These are phyloP conservation scores for Eurytemora carolleeae DNA, from an alignment of 1,140 invertebrate genomes.

Conservation along the genomic window DNA sequence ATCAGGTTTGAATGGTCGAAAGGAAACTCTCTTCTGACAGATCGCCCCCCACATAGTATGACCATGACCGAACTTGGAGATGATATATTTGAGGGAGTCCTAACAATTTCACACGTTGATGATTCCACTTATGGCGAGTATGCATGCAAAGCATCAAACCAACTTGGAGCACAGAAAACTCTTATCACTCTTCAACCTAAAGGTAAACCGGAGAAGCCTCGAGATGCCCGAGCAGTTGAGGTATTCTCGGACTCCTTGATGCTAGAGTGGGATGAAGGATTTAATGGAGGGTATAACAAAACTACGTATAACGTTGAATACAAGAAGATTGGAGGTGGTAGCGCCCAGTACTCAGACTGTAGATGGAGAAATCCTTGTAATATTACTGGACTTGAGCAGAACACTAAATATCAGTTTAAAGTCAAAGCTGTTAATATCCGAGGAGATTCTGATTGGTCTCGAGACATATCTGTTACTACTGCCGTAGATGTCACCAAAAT, in stretches of 20 bases:
- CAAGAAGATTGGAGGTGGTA: constrained; percentile 35
- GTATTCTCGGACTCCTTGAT: constrained; percentile 43
- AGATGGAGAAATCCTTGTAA: constrained; percentile 64
- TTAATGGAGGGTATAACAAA: constrained; percentile 61
- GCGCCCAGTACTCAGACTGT: constrained; percentile 55
- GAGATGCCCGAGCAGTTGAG: constrained; percentile 32
- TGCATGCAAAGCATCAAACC: constrained; percentile 58
- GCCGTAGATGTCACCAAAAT: constrained; percentile 51
- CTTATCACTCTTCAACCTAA: constrained; percentile 58
- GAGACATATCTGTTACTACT: constrained; percentile 51
- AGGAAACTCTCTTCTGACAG: constrained; percentile 45
- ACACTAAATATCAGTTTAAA: constrained; percentile 31
- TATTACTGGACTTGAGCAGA: constrained; percentile 55
- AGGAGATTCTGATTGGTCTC: constrained; percentile 59
- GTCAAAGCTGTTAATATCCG: constrained; percentile 66
- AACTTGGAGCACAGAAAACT: constrained; percentile 43
- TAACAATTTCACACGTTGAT: constrained; percentile 48
- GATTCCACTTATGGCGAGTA: constrained; percentile 71
- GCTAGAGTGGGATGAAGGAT: constrained; percentile 61
- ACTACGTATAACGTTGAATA: constrained; percentile 55
- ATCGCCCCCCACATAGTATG: constrained; percentile 43
- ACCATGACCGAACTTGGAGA: constrained; percentile 48
- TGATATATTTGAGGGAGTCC: constrained; percentile 58
- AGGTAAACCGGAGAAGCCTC: constrained; percentile 59
- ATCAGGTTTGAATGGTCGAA: constrained; percentile 80